Evolutionary conservation across 2,797 vertebrate genomes (phyloP).

Genomic region (Pipistrellus nathusii): DNA sequence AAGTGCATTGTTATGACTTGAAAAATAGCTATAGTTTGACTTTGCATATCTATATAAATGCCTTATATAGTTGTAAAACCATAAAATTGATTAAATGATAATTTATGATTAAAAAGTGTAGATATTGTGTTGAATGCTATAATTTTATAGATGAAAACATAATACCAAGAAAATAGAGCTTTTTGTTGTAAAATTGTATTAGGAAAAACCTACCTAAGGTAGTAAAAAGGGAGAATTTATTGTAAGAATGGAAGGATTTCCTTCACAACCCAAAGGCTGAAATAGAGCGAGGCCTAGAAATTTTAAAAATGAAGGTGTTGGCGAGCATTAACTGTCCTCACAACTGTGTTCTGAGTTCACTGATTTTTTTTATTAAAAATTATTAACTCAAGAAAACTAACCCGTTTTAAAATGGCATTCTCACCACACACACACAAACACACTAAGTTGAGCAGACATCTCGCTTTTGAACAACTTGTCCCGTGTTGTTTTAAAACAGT

Average conservation of each 20-base stretch:
- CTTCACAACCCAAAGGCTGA: neutral
- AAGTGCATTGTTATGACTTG: slow-evolving; percentile 35
- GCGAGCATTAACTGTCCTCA: neutral
- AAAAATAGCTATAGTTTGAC: slow-evolving; percentile 50
- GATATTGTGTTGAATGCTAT: slow-evolving; percentile 30
- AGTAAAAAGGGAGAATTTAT: slow-evolving; percentile 18
- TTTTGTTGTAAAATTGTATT: slow-evolving; percentile 50
- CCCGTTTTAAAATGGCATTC: neutral
- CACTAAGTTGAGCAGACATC: no score
- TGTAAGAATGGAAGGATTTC: slow-evolving; percentile 45
- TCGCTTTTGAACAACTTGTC: no score
- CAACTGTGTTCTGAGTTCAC: slow-evolving; percentile 19
- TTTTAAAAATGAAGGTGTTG: neutral
- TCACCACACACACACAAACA: neutral
- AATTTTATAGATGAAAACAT: slow-evolving; percentile 36
- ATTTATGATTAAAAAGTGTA: slow-evolving; percentile 37
- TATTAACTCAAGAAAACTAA: neutral
- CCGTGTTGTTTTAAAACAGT: no score
- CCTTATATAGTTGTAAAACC: slow-evolving; percentile 35
- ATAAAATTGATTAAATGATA: slow-evolving; percentile 36
- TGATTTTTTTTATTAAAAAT: slow-evolving; percentile 31
- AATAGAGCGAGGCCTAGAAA: neutral
- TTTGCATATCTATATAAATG: neutral
- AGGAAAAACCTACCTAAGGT: neutral
- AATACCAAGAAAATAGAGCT: slow-evolving; percentile 47